Conservation (phyloP, 2,113 vertebrate genomes). For the Parotia lawesii region DNA sequence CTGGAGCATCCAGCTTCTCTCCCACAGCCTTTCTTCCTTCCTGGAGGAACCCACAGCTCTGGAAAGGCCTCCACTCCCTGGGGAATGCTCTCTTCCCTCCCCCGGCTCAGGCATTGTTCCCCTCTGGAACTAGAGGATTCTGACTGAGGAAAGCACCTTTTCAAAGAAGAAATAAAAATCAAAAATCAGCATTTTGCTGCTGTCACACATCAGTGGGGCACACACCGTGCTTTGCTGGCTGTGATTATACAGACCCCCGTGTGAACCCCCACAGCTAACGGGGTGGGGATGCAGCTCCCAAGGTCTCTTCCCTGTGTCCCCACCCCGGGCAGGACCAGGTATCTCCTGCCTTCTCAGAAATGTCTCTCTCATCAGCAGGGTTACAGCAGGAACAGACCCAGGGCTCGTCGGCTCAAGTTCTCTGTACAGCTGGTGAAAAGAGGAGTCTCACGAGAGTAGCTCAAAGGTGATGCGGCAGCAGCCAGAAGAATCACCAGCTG, state of each 20-base stretch:
- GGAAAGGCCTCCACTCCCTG: rapidly evolving
- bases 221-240: background rate
- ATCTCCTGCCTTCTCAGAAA: background rate
- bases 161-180: background rate
- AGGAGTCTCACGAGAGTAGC: background rate
- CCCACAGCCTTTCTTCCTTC: background rate
- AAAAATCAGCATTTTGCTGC: background rate
- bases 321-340: background rate
- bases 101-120: background rate
- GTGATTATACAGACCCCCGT: rapidly evolving
- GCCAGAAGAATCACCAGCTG: slow-evolving; percentile 1
- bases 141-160: background rate
- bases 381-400: background rate
- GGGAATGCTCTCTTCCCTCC: background rate
- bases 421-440: background rate
- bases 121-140: background rate
- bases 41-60: background rate
- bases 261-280: rapidly evolving
- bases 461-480: background rate
- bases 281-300: background rate
- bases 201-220: background rate
- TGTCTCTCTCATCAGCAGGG: background rate
- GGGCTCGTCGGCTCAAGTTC: background rate
- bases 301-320: background rate
- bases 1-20: background rate